Percentiles rank a stretch among this genome's conserved stretches.
These are phyloP conservation scores for Engraulis encrasicolus DNA, from an alignment of 2,113 vertebrate species.

Conservation along the genomic window DNA sequence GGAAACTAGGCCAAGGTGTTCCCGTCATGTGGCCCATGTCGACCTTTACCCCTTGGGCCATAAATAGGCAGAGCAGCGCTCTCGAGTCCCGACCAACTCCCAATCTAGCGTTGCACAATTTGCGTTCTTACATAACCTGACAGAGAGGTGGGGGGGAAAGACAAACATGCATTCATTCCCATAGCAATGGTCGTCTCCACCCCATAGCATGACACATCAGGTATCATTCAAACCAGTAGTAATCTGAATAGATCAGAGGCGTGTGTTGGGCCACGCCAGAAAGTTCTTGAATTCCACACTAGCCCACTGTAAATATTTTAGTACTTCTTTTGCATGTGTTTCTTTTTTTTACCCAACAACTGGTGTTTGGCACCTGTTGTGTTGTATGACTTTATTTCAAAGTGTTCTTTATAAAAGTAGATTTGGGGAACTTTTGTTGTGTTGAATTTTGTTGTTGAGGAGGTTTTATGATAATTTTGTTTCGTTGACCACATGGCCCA, in stretches of 20 bases:
- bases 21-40: constrained; percentile 39
- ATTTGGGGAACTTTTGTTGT: neutral
- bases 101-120: constrained; percentile 53
- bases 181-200: neutral
- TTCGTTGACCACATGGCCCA: neutral
- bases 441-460: no score
- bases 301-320: neutral
- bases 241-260: neutral
- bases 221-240: neutral
- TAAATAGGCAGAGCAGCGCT: constrained; percentile 64
- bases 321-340: neutral
- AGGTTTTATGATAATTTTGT: neutral
- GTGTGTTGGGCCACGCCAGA: neutral
- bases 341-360: neutral
- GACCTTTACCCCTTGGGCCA: constrained; percentile 57
- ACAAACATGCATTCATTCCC: constrained; percentile 62
- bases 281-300: neutral
- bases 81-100: constrained; percentile 40
- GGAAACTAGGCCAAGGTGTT: constrained; percentile 46
- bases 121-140: constrained; percentile 63
- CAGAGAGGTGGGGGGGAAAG: constrained; percentile 37
- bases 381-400: neutral
- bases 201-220: neutral
- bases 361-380: neutral
- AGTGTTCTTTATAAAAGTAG: neutral